Evolutionary conservation across 2,797 vertebrate species (phyloP).

Genomic region (Sandelia bainsii): DNA sequence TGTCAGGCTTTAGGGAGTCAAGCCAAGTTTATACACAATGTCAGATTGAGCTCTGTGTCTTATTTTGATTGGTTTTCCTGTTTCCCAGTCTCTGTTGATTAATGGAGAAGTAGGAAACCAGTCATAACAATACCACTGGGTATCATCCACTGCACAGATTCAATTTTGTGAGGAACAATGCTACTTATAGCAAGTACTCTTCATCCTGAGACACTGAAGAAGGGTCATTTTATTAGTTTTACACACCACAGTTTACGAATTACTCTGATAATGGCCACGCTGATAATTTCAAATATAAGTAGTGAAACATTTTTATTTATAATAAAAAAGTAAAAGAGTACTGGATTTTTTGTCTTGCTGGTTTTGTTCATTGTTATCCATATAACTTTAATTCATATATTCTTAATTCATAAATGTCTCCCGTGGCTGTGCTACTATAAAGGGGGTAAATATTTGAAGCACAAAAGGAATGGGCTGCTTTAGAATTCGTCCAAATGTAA

Average conservation of each 20-base stretch:
- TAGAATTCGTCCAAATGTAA: constrained; percentile 67
- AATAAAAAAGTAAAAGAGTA: constrained; percentile 4
- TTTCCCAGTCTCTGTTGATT: constrained; percentile 31
- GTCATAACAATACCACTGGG: constrained; percentile 2
- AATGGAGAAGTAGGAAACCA: constrained; percentile 29
- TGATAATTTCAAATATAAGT: constrained; percentile 26
- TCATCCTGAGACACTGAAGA: constrained; percentile 21
- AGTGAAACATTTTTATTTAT: constrained; percentile 31
- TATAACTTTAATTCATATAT: constrained; percentile 52
- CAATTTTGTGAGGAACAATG: constrained; percentile 12
- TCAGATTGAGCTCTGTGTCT: constrained; percentile 41
- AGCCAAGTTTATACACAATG: constrained; percentile 46
- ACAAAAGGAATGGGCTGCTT: constrained; percentile 55
- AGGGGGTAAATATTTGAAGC: constrained; percentile 69
- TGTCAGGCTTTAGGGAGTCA: constrained; percentile 38
- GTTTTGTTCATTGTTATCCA: constrained; percentile 48
- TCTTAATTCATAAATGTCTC: constrained; percentile 45
- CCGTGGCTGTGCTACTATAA: constrained; percentile 49
- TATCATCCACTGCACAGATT: constrained; percentile 4
- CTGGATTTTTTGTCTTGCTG: constrained; percentile 1
- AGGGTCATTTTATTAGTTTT: constrained; percentile 24
- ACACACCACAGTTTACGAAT: constrained; percentile 16
- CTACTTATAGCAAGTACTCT: neutral
- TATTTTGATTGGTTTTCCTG: constrained; percentile 38
- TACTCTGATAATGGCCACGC: neutral